phyloP scores from a whole-genome alignment of 2,888 invertebrate species.

The Coremacera marginata region DNA sequence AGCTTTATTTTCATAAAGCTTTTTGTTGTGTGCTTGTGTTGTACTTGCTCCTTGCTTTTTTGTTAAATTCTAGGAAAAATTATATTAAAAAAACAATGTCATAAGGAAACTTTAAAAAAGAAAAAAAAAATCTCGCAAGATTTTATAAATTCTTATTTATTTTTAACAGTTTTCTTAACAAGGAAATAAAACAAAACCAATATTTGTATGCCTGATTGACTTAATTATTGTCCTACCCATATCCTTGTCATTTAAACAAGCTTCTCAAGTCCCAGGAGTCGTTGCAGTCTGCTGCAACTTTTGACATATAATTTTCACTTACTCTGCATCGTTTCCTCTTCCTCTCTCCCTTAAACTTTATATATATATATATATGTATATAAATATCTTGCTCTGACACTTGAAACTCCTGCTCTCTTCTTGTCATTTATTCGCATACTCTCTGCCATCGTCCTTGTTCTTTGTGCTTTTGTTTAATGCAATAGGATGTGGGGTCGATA shows the following conservation, averaged over 20 bases:
- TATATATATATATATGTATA: neutral
- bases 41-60: no score
- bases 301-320: neutral
- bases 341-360: neutral
- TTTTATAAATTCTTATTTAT: no score
- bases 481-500: constrained; percentile 31
- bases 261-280: neutral
- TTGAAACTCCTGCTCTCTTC: neutral
- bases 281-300: constrained; percentile 13
- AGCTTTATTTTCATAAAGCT: no score
- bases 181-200: neutral
- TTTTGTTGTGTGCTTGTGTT: no score
- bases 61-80: no score
- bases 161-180: neutral
- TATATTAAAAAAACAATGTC: no score
- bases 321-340: neutral
- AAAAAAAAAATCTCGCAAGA: no score
- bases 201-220: neutral
- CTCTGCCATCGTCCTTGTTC: neutral
- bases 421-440: neutral
- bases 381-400: neutral
- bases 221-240: neutral
- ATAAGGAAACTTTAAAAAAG: no score
- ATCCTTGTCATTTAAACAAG: neutral
- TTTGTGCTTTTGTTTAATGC: constrained; percentile 21